A percentile compares a stretch with the other conserved stretches of the same genome.
Conservation (phyloP, 1,140 invertebrate species). For the Anoplophora glabripennis region DNA sequence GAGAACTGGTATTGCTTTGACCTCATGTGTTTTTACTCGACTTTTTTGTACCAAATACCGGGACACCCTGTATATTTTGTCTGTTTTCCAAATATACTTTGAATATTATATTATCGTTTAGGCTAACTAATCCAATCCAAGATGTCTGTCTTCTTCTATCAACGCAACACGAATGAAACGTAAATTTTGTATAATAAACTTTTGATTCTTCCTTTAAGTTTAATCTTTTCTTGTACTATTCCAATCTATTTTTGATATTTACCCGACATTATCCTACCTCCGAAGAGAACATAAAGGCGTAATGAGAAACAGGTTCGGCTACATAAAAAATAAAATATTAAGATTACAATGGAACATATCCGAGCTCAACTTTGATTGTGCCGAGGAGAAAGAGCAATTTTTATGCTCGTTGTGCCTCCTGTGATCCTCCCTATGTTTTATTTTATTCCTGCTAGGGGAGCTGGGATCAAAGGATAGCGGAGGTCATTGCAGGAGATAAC, state of each 20-base stretch:
- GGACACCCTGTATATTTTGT: too few species aligned
- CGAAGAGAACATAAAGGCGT: constrained; percentile 3
- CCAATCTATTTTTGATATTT: constrained; percentile 6
- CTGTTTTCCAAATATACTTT: too few species aligned
- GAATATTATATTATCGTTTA: too few species aligned
- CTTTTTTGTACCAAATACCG: too few species aligned
- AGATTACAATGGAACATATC: constrained; percentile 34
- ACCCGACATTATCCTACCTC: background rate
- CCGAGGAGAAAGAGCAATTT: constrained; percentile 35
- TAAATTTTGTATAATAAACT: too few species aligned
- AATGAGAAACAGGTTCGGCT: background rate
- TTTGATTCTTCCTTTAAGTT: background rate
- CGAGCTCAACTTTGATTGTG: constrained; percentile 35
- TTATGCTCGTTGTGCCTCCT: constrained; percentile 32
- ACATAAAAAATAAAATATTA: constrained; percentile 34
- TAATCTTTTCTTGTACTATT: background rate
- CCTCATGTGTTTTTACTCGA: too few species aligned
- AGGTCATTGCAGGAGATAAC: constrained; percentile 26
- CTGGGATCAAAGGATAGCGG: constrained; percentile 29
- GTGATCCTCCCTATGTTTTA: constrained; percentile 27
- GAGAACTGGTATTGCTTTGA: too few species aligned
- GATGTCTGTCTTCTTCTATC: too few species aligned
- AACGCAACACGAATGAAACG: too few species aligned
- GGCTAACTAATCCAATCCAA: too few species aligned
- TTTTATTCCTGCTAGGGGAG: constrained; percentile 27